These are phyloP conservation scores for Boloria selene DNA, from an alignment of 2,888 invertebrate genomes.

Conservation along the genomic window DNA sequence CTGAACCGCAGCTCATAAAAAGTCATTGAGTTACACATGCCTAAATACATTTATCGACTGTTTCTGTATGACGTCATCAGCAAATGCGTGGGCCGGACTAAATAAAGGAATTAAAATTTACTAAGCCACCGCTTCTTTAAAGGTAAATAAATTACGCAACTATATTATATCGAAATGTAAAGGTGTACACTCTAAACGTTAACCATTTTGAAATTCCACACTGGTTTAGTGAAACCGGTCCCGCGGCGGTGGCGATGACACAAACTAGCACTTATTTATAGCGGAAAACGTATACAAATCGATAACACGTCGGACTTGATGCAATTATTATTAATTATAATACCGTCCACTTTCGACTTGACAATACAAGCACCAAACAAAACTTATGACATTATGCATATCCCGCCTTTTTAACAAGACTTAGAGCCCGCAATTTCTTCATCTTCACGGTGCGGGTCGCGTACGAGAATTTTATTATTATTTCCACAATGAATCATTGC, in stretches of 20 bases:
- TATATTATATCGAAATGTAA: conserved; percentile 48
- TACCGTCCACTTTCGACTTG: conserved; percentile 51
- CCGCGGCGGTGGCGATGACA: conserved; percentile 63
- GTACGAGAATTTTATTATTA: conserved; percentile 66
- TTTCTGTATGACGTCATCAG: conserved; percentile 52
- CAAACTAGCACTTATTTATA: conserved; percentile 78
- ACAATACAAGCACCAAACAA: conserved; percentile 45
- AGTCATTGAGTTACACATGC: no score
- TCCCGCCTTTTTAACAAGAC: conserved; percentile 56
- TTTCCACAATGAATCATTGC: conserved; percentile 76
- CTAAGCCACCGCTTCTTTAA: conserved; percentile 41
- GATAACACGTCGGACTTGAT: conserved; percentile 62
- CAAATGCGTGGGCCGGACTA: conserved; percentile 44
- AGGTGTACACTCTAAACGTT: conserved; percentile 45
- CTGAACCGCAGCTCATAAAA: no score
- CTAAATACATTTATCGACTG: conserved; percentile 36
- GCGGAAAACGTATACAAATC: conserved; percentile 78
- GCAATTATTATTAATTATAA: conserved; percentile 50
- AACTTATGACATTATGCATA: conserved; percentile 35
- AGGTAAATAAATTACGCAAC: conserved; percentile 61
- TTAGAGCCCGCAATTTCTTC: conserved; percentile 36
- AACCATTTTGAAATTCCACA: conserved; percentile 51
- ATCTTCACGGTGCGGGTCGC: conserved; percentile 34
- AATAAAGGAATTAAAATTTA: conserved; percentile 42
- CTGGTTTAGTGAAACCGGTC: conserved; percentile 74